Evolutionary conservation across 1,140 invertebrate genomes (phyloP), one percentile per base, ranked within the genome.

Genomic region (Papilio polytes): DNA sequence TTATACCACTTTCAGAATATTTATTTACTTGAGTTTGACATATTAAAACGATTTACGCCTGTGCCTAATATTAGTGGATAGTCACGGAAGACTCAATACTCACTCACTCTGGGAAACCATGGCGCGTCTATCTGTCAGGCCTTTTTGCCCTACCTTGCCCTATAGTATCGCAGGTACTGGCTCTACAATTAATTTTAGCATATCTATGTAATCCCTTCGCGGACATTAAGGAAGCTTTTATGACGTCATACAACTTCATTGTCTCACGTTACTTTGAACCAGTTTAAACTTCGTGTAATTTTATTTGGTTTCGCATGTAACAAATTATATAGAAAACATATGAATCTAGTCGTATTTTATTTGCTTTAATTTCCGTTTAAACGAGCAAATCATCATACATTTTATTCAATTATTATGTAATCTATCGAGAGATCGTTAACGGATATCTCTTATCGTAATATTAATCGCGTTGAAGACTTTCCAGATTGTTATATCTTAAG

Each of bases 391-490:
- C n/a, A 26, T 8, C 26, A 66, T 9, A 26, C 44, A 20, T 74
- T 76, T 53, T 48, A 76, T 76, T 46, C 46, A 76, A 48, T 48
- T 76, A 46, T 20, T 9, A 4, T 46, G 41, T 31, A 76, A 76
- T 31, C 63, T 31, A 26, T 3, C 26, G 63, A 31, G 22, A 15
- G 20, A 76, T 76, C 41, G 44, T 76, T 76, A 51, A 51, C 3
- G 12, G n/a, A 51, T 76, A 76, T 20, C 74, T 46, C 63, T 66
- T 66, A 66, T 66, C 63, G 26, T 66, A 31, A 66, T 66, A 66
- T 66, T 77, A 36, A 77, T 77, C 74, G 74, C 74, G 26, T 56
- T 77, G 59, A 77, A 31, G 22, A 77, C 48, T 77, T 77, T 44
- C 51, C 15, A 76, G 41, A 22, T 76, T 20, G 46, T 76, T 76